These are phyloP conservation scores for Linnaemya tessellans DNA, from an alignment of 2,888 invertebrate genomes.

Conservation along the genomic window DNA sequence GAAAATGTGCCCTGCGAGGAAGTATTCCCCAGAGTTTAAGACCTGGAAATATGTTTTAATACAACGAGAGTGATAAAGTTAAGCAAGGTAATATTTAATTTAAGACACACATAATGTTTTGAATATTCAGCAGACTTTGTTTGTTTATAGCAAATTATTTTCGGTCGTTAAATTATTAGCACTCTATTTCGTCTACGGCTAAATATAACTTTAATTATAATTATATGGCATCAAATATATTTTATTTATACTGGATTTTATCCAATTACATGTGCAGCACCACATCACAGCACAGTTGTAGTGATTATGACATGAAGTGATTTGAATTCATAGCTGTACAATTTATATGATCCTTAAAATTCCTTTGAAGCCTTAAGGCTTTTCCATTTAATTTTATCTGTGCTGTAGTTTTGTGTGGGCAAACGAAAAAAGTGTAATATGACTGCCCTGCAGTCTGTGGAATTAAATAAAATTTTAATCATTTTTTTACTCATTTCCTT, in stretches of 20 bases:
- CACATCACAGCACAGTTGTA: too few species aligned
- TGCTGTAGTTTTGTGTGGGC: not conserved
- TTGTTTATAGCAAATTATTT: not conserved
- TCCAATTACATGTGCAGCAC: not conserved
- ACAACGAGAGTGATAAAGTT: not conserved
- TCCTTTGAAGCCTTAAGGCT: slow-evolving; percentile 12
- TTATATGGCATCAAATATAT: not conserved
- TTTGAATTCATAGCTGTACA: not conserved
- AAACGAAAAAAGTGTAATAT: not conserved
- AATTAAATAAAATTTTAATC: not conserved
- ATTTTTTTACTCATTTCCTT: too few species aligned
- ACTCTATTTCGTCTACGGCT: not conserved
- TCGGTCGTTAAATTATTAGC: not conserved
- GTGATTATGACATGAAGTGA: not conserved
- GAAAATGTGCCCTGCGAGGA: not conserved
- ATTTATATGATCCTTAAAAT: not conserved
- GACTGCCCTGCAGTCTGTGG: not conserved
- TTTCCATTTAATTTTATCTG: not conserved
- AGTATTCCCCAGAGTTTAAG: slow-evolving; percentile 28
- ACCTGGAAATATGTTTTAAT: not conserved
- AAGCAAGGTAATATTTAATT: not conserved
- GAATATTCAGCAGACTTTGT: not conserved
- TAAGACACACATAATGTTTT: not conserved
- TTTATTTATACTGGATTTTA: not conserved
- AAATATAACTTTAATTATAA: not conserved